Conservation (phyloP, 1,140 invertebrate genomes). For the Neodiprion virginianus region DNA sequence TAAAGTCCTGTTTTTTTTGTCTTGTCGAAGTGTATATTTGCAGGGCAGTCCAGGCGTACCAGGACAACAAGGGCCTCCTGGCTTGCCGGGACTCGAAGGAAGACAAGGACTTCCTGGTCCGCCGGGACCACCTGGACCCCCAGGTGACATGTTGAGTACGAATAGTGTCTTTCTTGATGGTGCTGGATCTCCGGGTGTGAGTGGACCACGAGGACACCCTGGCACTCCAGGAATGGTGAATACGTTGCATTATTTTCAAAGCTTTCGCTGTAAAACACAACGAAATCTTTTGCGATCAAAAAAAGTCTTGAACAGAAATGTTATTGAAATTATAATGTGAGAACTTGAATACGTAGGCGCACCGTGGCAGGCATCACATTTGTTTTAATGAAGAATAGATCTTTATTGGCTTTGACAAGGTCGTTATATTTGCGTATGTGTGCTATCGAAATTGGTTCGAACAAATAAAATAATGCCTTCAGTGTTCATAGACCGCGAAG, state of each 20-base stretch:
- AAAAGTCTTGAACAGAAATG: no score
- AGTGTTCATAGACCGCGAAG: no score
- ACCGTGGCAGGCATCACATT: no score
- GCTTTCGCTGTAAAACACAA: no score
- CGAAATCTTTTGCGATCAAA: no score
- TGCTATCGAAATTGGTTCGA: no score
- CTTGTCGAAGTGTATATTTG: neutral
- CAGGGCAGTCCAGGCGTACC: slow-evolving; percentile 23
- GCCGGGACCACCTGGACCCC: slow-evolving; percentile 54
- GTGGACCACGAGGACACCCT: slow-evolving; percentile 53
- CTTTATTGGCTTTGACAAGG: no score
- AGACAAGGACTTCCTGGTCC: slow-evolving; percentile 52
- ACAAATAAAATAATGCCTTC: no score
- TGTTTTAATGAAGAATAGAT: no score
- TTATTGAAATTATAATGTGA: no score
- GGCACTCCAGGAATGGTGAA: slow-evolving; percentile 57
- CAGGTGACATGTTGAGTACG: slow-evolving; percentile 41
- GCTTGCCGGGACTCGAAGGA: slow-evolving; percentile 43
- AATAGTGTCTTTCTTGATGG: slow-evolving; percentile 24
- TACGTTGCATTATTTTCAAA: slow-evolving; percentile 9
- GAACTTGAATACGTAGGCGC: no score
- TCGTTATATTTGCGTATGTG: no score
- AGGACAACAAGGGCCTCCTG: slow-evolving; percentile 45
- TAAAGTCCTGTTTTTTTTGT: neutral
- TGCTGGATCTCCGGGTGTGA: slow-evolving; percentile 48